These are phyloP conservation scores for Hirtodrosophila confusa DNA, from an alignment of 2,888 invertebrate genomes.

Conservation along the genomic window DNA sequence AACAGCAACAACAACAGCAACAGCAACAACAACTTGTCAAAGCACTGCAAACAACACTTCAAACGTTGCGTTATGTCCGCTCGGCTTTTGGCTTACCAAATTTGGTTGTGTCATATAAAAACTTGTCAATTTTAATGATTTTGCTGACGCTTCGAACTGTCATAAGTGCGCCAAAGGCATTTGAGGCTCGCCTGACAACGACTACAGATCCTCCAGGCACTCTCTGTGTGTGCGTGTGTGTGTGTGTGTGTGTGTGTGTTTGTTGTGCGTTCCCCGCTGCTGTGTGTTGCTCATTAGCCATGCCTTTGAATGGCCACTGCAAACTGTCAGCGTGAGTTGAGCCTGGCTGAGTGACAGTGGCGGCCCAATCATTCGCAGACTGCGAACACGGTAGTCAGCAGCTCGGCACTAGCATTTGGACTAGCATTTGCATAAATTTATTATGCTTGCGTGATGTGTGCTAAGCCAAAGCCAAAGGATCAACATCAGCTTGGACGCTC, in stretches of 20 bases:
- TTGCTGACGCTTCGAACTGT: conserved; percentile 81
- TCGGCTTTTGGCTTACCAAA: conserved; percentile 60
- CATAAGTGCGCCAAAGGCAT: conserved; percentile 79
- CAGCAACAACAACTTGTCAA: conserved; percentile 66
- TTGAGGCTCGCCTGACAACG: conserved; percentile 46
- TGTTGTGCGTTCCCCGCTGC: neutral
- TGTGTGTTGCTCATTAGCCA: conserved; percentile 65
- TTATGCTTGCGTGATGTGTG: conserved; percentile 62
- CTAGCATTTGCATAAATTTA: conserved; percentile 73
- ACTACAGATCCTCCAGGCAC: conserved; percentile 36
- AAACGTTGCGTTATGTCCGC: conserved; percentile 64
- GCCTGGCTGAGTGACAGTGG: conserved; percentile 48
- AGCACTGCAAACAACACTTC: conserved; percentile 59
- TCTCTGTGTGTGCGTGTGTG: conserved; percentile 2
- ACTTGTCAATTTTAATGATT: conserved; percentile 82
- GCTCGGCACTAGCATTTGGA: conserved; percentile 2
- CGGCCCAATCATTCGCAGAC: conserved; percentile 46
- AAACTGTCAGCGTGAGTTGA: conserved; percentile 60
- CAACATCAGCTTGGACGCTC: conserved; percentile 29
- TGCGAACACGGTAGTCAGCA: conserved; percentile 7
- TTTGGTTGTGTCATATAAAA: conserved; percentile 75
- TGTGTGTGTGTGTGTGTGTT: neutral
- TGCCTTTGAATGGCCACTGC: conserved; percentile 60
- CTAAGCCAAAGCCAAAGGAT: conserved; percentile 53
- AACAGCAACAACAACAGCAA: conserved; percentile 46